Evolutionary conservation across 2,113 vertebrate genomes (phyloP), one percentile per base, ranked within the genome.

Genomic region (Melanerpes formicivorus): DNA sequence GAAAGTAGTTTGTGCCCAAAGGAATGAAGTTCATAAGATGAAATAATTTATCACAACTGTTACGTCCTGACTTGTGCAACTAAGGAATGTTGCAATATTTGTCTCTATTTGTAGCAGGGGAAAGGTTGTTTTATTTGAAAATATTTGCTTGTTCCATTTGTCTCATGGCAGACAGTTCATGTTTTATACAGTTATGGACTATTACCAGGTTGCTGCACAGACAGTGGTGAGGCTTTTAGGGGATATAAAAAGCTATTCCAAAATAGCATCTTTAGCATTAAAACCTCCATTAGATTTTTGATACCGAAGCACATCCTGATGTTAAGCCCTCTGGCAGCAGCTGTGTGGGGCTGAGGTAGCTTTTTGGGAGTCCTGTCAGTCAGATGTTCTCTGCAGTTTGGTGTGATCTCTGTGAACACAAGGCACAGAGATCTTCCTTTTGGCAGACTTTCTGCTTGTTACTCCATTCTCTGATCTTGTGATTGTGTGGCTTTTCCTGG

Each of bases 21-120:
- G 65, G 88, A 90, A 67, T 78, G 82, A 81, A 84, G 64, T 83
- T 84, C 70, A 5, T 50, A 59, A 59, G 86, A 95, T 75, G 40
- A 90, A 87, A 56, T 87, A 65, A 93, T 76, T 77, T 70, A 64
- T 84, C 54, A 48, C 62, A 73, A 74, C 69, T 72, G 23, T 67
- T 90, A 66, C 90, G 93, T 64, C 56, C 76, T 66, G 37, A 40
- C 37, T 88, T 69, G 18, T 72, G 62, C 60, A 86, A 78, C 56
- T 55, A 73, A 66, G 75, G 60, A 75, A 44, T 54, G 80, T 73
- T 80, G 75, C 25, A 30, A 25, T 50, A 72, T 67, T 88, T 64
- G 40, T 93, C 65, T 95, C 80, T 62, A 5, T 83, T 94, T 82
- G 71, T 23, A 75, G 37, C 44, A 56, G 14, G 29, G 5, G 29